Base-by-base conservation (phyloP, 2,888 invertebrate species). In the Oxystoma pomonae region DNA sequence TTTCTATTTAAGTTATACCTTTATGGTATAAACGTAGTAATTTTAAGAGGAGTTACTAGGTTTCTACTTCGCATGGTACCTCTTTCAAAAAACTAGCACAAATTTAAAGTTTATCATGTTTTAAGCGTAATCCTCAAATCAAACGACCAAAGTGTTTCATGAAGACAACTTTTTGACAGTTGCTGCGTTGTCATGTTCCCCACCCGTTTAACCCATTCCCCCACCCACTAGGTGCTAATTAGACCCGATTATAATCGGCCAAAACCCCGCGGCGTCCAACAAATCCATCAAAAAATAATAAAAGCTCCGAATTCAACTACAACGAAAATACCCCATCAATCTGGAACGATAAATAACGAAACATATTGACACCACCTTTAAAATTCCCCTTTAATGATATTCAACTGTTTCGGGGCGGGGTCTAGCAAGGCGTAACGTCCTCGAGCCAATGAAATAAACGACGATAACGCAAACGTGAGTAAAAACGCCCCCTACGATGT, bases 321-420 rank as follows among this genome's bases (percentile, higher is more conserved):
- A 35, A 35, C 35, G 35, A 35, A 35, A 35, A 35, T 3, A 35
- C 35, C 35, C 12, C 35, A 35, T 35, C 35, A 35, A 35, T 35
- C 35, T 12, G 12, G 12, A 35, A 35, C 35, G 35, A 35, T 35
- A 35, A 35, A 35, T 35, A 35, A 35, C 35, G 35, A 35, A 35
- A 35, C 78, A 77, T 80, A 80, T 79, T 77, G 79, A 77, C 76
- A 77, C 72, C 73, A 73, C 76, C 74, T 67, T 67, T 35, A 35
- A 35, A 67, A 67, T 66, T 64, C 65, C 59, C 58, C 64, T 59
- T 58, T 79, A 78, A 78, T 77, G 77, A 78, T 76, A 77, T 78
- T 77, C 75, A 65, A 70, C 70, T 61, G 56, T 64, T 61, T 65
- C 65, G 70, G 72, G 74, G 66, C 3, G 12, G 71, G 71, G 73